Evolutionary conservation across 2,113 vertebrate genomes (phyloP), one percentile per base, ranked within the genome.

Genomic region (Malurus alboscapulatus): DNA sequence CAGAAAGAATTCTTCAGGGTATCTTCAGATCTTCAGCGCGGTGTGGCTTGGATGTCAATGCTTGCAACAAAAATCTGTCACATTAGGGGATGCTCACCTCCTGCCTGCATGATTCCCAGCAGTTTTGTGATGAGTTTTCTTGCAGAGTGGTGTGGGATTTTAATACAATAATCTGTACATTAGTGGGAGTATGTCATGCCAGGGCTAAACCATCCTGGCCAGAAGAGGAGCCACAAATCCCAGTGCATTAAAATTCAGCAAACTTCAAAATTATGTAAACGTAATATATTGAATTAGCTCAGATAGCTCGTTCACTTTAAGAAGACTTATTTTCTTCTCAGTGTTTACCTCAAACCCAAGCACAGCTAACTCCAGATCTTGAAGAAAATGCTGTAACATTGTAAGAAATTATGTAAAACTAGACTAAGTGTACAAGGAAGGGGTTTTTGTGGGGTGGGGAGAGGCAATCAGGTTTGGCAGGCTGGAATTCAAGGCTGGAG

Each of bases 181-280:
- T 92, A 86, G 61, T 63, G 59, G 53, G 30, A 81, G 21, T 45
- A 66, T 84, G 79, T 91, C 51, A 61, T 62, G 53, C 59, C 25
- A 57, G 38, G 54, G 58, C 63, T 69, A 82, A 94, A 85, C 44
- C 53, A 61, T 58, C n/a, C 48, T 69, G 69, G 32, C 72, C 83
- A 81, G 76, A 90, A 90, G 40, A 67, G 30, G n/a, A 92, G 32
- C 84, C 75, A 50, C 79, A 96, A 91, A 88, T 91, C 90, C 87
- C 92, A 78, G 69, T 27, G 47, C 38, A 72, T 20, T 91, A 71
- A 68, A 87, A 88, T 82, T 82, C 84, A 77, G 55, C 80, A 66
- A 87, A 88, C 40, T 67, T 92, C 15, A 66, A 77, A 80, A 74
- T 83, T 76, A 63, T 53, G 40, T 90, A 71, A 59, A 53, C 1